A percentile compares a stretch with the other conserved stretches of the same genome.
These are phyloP conservation scores for Leptinotarsa haldemani DNA, from an alignment of 2,888 invertebrate species.

Conservation along the genomic window DNA sequence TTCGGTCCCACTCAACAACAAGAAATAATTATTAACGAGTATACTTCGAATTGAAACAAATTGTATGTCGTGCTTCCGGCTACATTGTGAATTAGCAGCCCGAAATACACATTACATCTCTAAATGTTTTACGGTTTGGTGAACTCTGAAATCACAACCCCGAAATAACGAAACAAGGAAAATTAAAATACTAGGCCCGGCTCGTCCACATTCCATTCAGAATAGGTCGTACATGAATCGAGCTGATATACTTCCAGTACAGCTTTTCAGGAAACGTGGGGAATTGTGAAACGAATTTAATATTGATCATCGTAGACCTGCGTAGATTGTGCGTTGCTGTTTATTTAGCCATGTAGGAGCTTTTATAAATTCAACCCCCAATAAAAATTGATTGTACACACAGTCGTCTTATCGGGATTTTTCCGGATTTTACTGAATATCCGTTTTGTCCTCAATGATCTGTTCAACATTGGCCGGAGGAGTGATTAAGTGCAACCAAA, in stretches of 20 bases:
- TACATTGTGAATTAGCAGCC: not conserved
- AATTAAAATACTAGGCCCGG: not conserved
- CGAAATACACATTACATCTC: not conserved
- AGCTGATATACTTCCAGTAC: slow-evolving; percentile 25
- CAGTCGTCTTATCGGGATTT: not conserved
- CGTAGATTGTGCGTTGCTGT: slow-evolving; percentile 26
- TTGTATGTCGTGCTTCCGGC: not conserved
- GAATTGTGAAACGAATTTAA: slow-evolving; percentile 18
- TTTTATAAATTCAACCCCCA: not conserved
- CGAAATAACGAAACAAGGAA: slow-evolving; percentile 18
- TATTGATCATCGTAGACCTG: slow-evolving; percentile 26
- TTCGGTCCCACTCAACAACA: too few relatives aligned
- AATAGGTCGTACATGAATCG: slow-evolving; percentile 25
- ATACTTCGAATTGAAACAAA: not conserved
- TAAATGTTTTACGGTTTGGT: slow-evolving; percentile 21
- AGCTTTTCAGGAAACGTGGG: slow-evolving; percentile 30
- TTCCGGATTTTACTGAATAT: not conserved
- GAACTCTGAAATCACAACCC: slow-evolving; percentile 24
- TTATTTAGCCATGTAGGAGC: slow-evolving; percentile 4
- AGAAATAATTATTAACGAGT: too few relatives aligned
- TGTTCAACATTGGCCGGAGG: too few relatives aligned
- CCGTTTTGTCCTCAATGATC: not conserved
- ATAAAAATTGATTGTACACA: not conserved
- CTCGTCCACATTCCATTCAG: not conserved
- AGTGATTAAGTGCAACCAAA: too few relatives aligned